Evolutionary conservation across 2,888 invertebrate genomes (phyloP), one percentile per base, ranked within the genome.

Genomic region (Caenorhabditis becei): DNA sequence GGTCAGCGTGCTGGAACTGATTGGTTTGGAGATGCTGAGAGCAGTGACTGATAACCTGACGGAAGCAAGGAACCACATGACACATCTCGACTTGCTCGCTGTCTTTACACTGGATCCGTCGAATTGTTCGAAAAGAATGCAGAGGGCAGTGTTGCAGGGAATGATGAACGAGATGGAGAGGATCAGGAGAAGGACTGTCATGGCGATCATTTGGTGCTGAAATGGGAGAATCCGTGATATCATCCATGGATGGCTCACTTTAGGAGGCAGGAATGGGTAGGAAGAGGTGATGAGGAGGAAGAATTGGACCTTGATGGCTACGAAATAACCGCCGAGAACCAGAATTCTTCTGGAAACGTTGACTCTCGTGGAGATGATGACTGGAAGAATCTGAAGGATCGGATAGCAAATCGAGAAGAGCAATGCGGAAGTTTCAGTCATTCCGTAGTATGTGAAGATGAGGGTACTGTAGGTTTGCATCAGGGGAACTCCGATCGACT

Each of bases 61-160:
- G 4, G 86, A 80, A 1, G 87, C 67, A 11, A 84, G 66, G 24
- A 83, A 69, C 87, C 87, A 87, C 87, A 87, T 87, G 2, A 86
- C 49, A 53, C 84, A 82, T 53, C 87, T 53, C 10, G 83, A 82
- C 28, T 71, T 56, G 49, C 83, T 83, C 8, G 80, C 80, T 7
- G 74, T 71, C 62, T 80, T 81, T 28, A 82, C 80, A 67, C 80
- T 70, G 4, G 75, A 23, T 11, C 80, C 74, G 26, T 80, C 66
- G 69, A 85, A 87, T 59, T 87, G 87, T 37, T 87, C 87, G 47
- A 84, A 79, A 11, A 87, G 75, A 32, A 87, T 67, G 37, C 86
- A 86, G 20, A 87, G 81, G n/a, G 85, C 84, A 10, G 87, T 86
- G 67, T 87, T 87, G 23, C 84, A 82, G 4, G 87, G 87, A n/a